Evolutionary conservation across 1,140 invertebrate species (phyloP).

Genomic region (Cecropterus lyciades): DNA sequence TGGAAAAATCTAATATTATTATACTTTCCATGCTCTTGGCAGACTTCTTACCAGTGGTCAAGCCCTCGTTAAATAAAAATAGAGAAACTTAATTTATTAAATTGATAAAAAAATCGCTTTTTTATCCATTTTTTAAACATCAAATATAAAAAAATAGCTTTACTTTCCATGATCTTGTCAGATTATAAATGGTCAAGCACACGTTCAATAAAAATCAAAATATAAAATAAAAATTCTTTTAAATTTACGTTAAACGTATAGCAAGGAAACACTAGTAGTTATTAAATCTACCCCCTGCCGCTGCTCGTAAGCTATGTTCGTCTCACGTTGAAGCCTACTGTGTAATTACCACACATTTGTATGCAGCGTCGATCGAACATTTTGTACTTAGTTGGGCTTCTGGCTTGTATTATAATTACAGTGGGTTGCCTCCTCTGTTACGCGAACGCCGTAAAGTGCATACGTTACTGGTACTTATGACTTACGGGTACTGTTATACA

Average conservation of each 20-base stretch:
- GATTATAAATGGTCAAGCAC: too few species aligned
- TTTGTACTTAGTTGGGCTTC: slow-evolving; percentile 29
- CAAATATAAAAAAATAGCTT: too few species aligned
- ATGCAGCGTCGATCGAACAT: slow-evolving; percentile 29
- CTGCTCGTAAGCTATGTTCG: slow-evolving; percentile 24
- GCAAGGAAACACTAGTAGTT: background rate
- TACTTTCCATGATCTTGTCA: too few species aligned
- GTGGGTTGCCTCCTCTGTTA: slow-evolving; percentile 33
- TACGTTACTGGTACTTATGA: slow-evolving; percentile 55
- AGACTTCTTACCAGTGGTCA: too few species aligned
- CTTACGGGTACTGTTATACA: slow-evolving; percentile 10
- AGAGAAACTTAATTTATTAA: too few species aligned
- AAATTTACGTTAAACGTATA: background rate
- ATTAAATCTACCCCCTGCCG: slow-evolving; percentile 10
- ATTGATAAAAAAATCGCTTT: too few species aligned
- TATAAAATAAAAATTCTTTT: too few species aligned
- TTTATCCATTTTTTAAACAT: too few species aligned
- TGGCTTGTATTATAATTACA: slow-evolving; percentile 28
- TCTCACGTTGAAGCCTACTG: slow-evolving; percentile 20
- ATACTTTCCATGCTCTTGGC: too few species aligned
- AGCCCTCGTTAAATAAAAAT: too few species aligned
- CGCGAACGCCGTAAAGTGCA: slow-evolving; percentile 55
- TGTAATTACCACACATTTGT: slow-evolving; percentile 32
- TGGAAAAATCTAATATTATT: too few species aligned
- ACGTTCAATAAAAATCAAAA: too few species aligned